Conservation (phyloP, 2,113 vertebrate genomes). For the Centropus bengalensis region DNA sequence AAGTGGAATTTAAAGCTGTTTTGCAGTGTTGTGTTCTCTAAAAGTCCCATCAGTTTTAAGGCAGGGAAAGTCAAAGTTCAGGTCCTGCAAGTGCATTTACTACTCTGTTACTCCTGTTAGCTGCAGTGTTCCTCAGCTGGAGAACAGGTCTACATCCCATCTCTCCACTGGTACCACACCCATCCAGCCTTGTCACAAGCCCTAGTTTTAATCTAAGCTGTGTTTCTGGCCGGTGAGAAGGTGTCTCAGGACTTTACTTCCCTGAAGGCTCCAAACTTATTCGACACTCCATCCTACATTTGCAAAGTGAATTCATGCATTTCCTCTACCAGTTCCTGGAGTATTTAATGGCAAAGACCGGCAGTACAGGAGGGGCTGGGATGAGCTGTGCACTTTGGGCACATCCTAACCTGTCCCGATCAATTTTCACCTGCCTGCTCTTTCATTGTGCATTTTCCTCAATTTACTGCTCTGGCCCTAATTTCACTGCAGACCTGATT, state of each 20-base stretch:
- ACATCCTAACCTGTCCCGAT: not conserved
- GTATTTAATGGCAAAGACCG: not conserved
- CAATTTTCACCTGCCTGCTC: not conserved
- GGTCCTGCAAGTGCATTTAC: not conserved
- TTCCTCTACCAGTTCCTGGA: not conserved
- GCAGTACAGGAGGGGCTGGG: rapidly evolving
- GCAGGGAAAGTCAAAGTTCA: not conserved
- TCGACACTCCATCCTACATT: not conserved
- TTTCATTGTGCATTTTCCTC: not conserved
- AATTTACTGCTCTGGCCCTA: not conserved
- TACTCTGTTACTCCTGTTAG: not conserved
- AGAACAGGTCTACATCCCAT: not conserved
- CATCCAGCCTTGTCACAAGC: not conserved
- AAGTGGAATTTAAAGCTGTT: conserved; percentile 22
- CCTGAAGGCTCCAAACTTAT: not conserved
- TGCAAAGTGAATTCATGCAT: not conserved
- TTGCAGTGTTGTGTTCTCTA: not conserved
- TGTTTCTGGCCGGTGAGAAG: not conserved
- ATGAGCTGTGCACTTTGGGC: not conserved
- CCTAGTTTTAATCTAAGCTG: not conserved
- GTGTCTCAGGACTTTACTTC: not conserved
- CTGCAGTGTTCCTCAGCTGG: not conserved
- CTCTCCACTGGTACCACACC: not conserved
- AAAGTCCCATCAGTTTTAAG: not conserved
- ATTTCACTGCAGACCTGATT: not conserved